Evolutionary conservation across 2,888 invertebrate species (phyloP), one percentile per base, ranked within the genome.

Genomic region (Cephus pygmeus): DNA sequence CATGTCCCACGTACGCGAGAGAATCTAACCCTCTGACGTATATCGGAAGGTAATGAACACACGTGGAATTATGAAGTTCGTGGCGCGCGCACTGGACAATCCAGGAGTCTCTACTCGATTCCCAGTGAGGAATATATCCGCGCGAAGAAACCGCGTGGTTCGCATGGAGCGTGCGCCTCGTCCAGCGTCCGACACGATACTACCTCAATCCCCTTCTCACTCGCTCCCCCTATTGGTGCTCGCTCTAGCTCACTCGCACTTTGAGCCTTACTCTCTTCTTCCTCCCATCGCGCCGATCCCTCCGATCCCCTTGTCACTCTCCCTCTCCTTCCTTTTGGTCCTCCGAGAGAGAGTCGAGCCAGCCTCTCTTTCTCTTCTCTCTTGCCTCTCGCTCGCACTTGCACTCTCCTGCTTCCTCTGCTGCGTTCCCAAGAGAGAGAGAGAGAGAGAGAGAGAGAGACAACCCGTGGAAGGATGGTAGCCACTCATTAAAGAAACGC

Each of bases 181-280:
- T 89, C 89, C 90, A 90, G 90, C 90, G 90, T 90, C 90, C 89
- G 88, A 89, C 89, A 89, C 90, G 90, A 89, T 89, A 90, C 90
- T 89, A 89, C 87, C 87, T 86, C 86, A 83, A 86, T 86, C 87
- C 85, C 87, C 71, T 73, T 56, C 85, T 86, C 84, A 85, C 84
- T 85, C 88, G 86, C 89, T 86, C 86, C 81, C 83, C 76, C 82
- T 73, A 71, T 33, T 9, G 31, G 31, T 33, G 71, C 79, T 78
- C 76, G 71, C 79, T 73, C 81, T 78, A 79, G 81, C 82, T 86
- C 86, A 83, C 83, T 87, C 87, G 83, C 86, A 84, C 86, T 84
- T 87, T 79, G 79, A 79, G 84, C 85, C 86, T 86, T 87, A 84
- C 88, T 85, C 87, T 83, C 84, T 87, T 84, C 84, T 56, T 40